Conservation (phyloP, 1,140 invertebrate genomes). For the Hesperophylax magnus region DNA sequence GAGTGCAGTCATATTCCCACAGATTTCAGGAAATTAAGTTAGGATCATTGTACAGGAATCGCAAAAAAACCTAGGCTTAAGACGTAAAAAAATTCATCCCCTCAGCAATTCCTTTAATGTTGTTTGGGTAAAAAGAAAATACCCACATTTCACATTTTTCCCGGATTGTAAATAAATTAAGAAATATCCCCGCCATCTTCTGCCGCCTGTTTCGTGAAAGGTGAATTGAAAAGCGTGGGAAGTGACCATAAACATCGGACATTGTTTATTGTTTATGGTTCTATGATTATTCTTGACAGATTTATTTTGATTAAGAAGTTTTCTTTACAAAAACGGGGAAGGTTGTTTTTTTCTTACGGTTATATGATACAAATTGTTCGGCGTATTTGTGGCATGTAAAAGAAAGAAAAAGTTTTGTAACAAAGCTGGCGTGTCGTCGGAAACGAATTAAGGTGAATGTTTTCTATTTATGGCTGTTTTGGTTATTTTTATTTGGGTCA, state of each 20-base stretch:
- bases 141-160: background rate
- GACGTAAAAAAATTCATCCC: background rate
- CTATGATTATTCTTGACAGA: conserved; percentile 11
- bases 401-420: no score
- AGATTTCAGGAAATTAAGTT: no score
- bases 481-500: no score
- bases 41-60: background rate
- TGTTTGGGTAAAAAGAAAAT: background rate
- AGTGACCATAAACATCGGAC: conserved; percentile 36
- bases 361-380: background rate
- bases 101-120: background rate
- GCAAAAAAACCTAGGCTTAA: background rate
- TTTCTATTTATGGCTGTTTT: no score
- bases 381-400: background rate
- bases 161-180: conserved; percentile 8
- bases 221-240: conserved; percentile 25
- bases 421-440: no score
- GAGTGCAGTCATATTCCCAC: no score
- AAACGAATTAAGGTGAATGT: no score
- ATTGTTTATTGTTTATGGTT: conserved; percentile 37
- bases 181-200: conserved; percentile 1
- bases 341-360: conserved; percentile 2
- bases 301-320: conserved; percentile 36
- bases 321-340: conserved; percentile 11
- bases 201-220: conserved; percentile 14